Base-by-base conservation (phyloP, 1,140 invertebrate species). In the Oedothorax gibbosus region DNA sequence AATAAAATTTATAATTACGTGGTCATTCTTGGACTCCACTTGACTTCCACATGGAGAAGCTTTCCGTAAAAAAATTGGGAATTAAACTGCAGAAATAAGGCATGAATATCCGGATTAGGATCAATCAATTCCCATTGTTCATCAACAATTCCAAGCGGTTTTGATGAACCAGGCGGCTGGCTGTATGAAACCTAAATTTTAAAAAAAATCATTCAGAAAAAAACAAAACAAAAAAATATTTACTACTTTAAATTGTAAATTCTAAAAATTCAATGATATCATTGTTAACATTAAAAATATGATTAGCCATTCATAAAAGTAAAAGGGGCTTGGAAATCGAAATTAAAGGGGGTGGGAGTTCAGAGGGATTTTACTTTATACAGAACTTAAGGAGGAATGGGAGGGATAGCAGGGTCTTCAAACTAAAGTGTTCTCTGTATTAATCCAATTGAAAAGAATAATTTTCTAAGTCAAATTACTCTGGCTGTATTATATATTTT, bases 21-120 rank as follows among this genome's bases (percentile, higher is more conserved):
- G 81, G 96, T 99, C 98, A 99, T 99, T 88, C 94, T 91, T 87
- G 95, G 95, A 89, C 97, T 99, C 98, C 98, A 99, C 88, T 95
- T 94, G 88, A 94, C 93, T 35, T 97, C 95, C 73, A 93, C 91
- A 0, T 92, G 51, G 21, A 73, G 12, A 53, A 99, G 91, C 82
- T 91, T 92, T 54, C 93, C 92, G 92, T 94, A 94, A 88, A 99
- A 99, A 88, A 96, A 99, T 85, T 93, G 91, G 53, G 93, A 89
- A 91, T 99, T 94, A 88, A 98, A 99, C 77, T 95, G 93, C 0
- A 94, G 86, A 91, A 99, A 99, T 69, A 99, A 90, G 0, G 92
- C 92, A 88, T 95, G 92, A 76, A 99, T 93, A 90, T 99, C 95
- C 0, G 98, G 98, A 62, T 94, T 98, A 7, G 98, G 98, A 90